These are phyloP conservation scores for Chloroceryle amazona DNA, from an alignment of 2,797 vertebrate species.

Conservation along the genomic window DNA sequence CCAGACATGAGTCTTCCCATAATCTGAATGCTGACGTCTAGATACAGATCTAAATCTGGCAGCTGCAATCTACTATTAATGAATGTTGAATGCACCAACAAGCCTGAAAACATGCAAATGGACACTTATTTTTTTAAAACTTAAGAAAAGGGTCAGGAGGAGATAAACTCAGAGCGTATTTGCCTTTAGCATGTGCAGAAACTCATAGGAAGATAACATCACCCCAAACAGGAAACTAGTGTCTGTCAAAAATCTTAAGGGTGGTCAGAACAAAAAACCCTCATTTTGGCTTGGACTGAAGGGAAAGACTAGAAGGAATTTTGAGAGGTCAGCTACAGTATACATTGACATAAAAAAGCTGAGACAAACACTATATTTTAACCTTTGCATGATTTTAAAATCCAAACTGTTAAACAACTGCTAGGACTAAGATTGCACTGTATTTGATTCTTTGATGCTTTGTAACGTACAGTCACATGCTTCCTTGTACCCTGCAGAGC, in stretches of 20 bases:
- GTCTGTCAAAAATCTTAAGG: slow-evolving; percentile 53
- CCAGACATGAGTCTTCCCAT: slow-evolving; percentile 18
- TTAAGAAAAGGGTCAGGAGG: background rate
- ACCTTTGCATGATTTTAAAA: slow-evolving; percentile 41
- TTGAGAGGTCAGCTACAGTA: slow-evolving; percentile 48
- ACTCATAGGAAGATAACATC: slow-evolving; percentile 32
- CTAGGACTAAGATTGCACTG: slow-evolving; percentile 27
- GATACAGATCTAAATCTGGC: slow-evolving; percentile 29
- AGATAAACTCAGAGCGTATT: background rate
- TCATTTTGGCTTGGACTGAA: slow-evolving; percentile 35
- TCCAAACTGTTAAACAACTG: slow-evolving; percentile 68
- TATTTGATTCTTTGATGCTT: slow-evolving; percentile 56
- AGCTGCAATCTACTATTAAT: slow-evolving; percentile 39
- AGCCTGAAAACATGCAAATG: slow-evolving; percentile 28
- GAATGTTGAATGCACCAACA: background rate
- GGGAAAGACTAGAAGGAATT: slow-evolving; percentile 51
- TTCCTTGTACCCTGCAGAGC: slow-evolving; percentile 78
- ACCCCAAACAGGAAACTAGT: slow-evolving; percentile 48
- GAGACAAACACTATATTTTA: slow-evolving; percentile 38
- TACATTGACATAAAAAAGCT: slow-evolving; percentile 44
- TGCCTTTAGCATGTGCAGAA: slow-evolving; percentile 50
- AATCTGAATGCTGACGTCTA: background rate
- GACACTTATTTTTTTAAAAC: background rate
- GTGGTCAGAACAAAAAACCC: slow-evolving; percentile 34
- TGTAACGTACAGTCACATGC: slow-evolving; percentile 76